phyloP scores from a whole-genome alignment of 2,888 invertebrate species.

The Ferrisia virgata region DNA sequence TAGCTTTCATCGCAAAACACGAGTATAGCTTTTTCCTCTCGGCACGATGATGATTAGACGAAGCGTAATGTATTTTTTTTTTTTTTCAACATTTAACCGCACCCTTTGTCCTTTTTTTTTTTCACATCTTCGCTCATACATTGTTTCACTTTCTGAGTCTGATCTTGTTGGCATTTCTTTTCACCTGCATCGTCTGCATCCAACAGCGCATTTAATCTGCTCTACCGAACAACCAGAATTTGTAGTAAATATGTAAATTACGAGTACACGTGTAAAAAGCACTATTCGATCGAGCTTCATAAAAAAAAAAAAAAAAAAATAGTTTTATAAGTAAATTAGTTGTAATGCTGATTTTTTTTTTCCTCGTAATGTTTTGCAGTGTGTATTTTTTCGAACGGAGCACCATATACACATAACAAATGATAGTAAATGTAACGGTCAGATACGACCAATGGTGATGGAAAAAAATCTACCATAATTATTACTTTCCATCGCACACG shows the following conservation, averaged over 20 bases:
- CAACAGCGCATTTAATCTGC: neutral
- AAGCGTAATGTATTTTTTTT: constrained; percentile 7
- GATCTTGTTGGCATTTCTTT: too few relatives aligned
- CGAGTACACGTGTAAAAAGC: neutral
- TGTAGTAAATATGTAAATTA: too few relatives aligned
- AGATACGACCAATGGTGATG: neutral
- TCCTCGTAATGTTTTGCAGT: neutral
- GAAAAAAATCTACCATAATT: neutral
- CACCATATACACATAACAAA: too few relatives aligned
- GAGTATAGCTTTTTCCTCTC: neutral
- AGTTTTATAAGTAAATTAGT: neutral
- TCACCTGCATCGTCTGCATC: neutral
- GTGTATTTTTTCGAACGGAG: neutral
- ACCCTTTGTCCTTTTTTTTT: too few relatives aligned
- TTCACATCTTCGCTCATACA: too few relatives aligned
- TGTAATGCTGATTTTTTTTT: neutral
- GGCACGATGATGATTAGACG: neutral
- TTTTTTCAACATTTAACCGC: neutral
- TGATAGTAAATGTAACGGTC: too few relatives aligned
- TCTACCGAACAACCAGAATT: neutral
- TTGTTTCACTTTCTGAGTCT: too few relatives aligned
- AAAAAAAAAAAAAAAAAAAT: too few relatives aligned
- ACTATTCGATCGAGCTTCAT: neutral
- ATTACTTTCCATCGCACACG: neutral
- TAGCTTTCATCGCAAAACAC: neutral